Base-by-base conservation (phyloP, 2,113 vertebrate genomes). In the Calyptommatus sinebrachiatus region DNA sequence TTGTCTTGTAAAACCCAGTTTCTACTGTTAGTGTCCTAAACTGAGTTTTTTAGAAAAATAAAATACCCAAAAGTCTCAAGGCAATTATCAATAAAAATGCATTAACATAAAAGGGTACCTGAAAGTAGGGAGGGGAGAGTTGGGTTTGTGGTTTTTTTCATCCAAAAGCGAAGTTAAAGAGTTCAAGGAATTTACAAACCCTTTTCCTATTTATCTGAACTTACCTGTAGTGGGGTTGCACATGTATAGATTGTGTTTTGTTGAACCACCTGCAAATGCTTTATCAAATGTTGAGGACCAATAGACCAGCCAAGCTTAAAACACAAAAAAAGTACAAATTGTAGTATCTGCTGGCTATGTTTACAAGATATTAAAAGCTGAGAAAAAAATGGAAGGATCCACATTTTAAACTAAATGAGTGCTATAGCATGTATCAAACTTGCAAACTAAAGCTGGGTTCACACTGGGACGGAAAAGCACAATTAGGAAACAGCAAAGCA, bases 231-330 rank as follows among this genome's bases (percentile, higher is more conserved):
- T 22, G 98, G 98, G 63, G 98, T 99, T 9, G 97, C 85, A 77
- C 98, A 99, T 77, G 97, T 95, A 86, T 99, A 99, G 24, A 98
- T 11, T 0, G 90, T 94, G 72, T 98, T 99, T 90, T 98, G 97
- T 84, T 99, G 98, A 83, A 99, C 96, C 0, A 97, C 99, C 92
- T 99, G 98, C 80, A 99, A 95, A 89, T 98, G 97, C 84, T 96
- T 97, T 29, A 99, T 96, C 91, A 99, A 89, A 84, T 97, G 88
- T 69, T 95, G 92, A 1, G 98, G 97, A 76, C 98, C 98, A 71
- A 99, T 92, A 71, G 97, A 97, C 98, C 98, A 99, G 75, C 98
- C 98, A 71, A 99, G 95, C 98, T 99, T 78, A 29, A 57, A 78
- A 60, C 12, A 88, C 87, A 87, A 79, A 87, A 28, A 85, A 41